Conservation (phyloP, 2,113 vertebrate genomes). For the Alces alces region DNA sequence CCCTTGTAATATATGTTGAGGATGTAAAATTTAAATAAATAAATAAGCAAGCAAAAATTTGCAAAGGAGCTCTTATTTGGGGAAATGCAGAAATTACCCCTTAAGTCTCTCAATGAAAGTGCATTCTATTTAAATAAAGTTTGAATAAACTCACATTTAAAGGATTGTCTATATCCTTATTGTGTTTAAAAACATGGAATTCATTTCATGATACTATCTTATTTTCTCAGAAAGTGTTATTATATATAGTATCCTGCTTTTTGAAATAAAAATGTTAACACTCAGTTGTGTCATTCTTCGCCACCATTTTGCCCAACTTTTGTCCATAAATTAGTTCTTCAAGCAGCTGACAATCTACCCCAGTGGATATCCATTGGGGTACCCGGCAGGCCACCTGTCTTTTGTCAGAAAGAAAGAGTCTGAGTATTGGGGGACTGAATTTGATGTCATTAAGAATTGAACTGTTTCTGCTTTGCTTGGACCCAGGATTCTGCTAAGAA, state of each 20-base stretch:
- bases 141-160: slow-evolving; percentile 23
- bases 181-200: slow-evolving; percentile 30
- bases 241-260: slow-evolving; percentile 47
- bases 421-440: background rate
- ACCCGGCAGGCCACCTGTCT: background rate
- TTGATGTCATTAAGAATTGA: background rate
- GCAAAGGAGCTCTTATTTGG: slow-evolving; percentile 20
- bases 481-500: background rate
- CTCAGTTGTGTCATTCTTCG: background rate
- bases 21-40: slow-evolving; percentile 19
- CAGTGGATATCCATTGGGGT: background rate
- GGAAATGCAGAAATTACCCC: slow-evolving; percentile 5
- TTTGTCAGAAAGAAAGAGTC: background rate
- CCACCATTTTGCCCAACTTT: background rate
- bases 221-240: slow-evolving; percentile 62
- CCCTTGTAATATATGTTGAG: background rate
- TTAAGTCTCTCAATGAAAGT: background rate
- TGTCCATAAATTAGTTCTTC: background rate
- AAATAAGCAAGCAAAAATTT: background rate
- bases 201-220: slow-evolving; percentile 25
- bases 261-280: slow-evolving; percentile 65
- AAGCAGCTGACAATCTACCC: background rate
- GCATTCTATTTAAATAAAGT: slow-evolving; percentile 42
- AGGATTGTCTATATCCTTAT: slow-evolving; percentile 37
- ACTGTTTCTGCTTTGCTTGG: background rate